A percentile compares a stretch with the other conserved stretches of the same genome.
Evolutionary conservation across 2,797 vertebrate species (phyloP).

Genomic region (Typhlichthys eigenmanni): DNA sequence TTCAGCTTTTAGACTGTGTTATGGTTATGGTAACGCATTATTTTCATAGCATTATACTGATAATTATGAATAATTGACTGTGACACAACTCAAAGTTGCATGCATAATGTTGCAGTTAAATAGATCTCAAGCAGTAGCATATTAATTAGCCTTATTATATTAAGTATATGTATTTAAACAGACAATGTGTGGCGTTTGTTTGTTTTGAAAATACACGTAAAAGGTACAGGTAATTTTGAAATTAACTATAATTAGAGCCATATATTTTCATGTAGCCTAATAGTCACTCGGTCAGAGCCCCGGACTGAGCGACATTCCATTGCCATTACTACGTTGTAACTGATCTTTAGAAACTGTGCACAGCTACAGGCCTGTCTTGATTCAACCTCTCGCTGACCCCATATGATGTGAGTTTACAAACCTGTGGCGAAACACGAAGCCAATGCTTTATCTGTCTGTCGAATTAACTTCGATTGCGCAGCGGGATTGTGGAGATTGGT

Average conservation of each 20-base stretch:
- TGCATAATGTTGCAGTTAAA: too few species aligned
- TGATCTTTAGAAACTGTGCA: conserved; percentile 58
- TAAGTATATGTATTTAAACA: too few species aligned
- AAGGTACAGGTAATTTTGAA: conserved; percentile 34
- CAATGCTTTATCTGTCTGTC: conserved; percentile 57
- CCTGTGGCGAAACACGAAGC: conserved; percentile 72
- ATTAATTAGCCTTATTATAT: too few species aligned
- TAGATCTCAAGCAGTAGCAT: too few species aligned
- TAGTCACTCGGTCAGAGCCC: conserved; percentile 16
- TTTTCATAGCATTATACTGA: not conserved
- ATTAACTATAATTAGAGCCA: conserved; percentile 57
- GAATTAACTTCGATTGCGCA: conserved; percentile 73
- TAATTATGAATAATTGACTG: too few species aligned
- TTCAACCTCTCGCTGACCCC: conserved; percentile 73
- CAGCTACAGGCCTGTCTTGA: conserved; percentile 57
- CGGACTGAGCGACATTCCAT: conserved; percentile 64
- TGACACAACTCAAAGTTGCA: too few species aligned
- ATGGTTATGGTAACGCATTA: not conserved
- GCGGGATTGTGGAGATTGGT: conserved; percentile 55
- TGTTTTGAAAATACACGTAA: conserved; percentile 18
- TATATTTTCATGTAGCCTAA: conserved; percentile 33
- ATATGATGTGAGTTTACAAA: conserved; percentile 74
- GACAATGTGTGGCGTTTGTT: not conserved
- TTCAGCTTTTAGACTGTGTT: not conserved
- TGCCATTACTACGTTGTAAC: conserved; percentile 72